Evolutionary conservation across 2,888 invertebrate genomes (phyloP), one percentile per base, ranked within the genome.

Genomic region (Trachelus stipa): DNA sequence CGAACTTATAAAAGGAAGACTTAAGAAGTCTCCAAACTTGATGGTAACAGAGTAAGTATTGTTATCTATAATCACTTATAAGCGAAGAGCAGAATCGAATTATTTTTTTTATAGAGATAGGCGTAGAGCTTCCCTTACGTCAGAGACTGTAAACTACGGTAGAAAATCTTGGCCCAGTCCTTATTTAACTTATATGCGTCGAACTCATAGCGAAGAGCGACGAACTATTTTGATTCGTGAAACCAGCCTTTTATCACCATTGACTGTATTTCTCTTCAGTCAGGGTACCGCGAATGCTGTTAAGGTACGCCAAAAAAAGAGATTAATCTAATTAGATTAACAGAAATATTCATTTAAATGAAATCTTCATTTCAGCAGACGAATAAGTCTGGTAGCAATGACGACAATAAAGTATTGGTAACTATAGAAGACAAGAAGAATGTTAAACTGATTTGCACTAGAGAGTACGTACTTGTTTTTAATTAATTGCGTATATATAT

Each of bases 61-160:
- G 78, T 80, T 69, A 74, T 30, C 69, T 30, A 2, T 4, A 12
- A 69, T 31, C 69, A 69, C 11, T 69, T 31, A 23, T 9, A 15
- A 31, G 30, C 1, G 4, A 12, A 31, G 30, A 15, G 69, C 12
- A 69, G 69, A 69, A n/a, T 30, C 35, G 15, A 76, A 23, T 69
- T 34, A 69, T n/a, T 35, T 33, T 71, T 79, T 83, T 90, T 88
- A 76, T 86, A 95, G 95, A 77, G 89, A 92, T 80, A 93, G 93
- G 35, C 93, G 93, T 4, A 92, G 92, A 73, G 94, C 94, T 0
- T 93, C 93, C 80, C 92, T 95, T 71, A 92, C 93, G 2, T 90
- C 93, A 0, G 94, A 95, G n/a, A 95, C 95, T 88, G 94, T 95
- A 0, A 95, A 95, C 91, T 92, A 92, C 83, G 93, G 92, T 33